A percentile compares a stretch with the other conserved stretches of the same genome.
These are phyloP conservation scores for Meandrusa payeni DNA, from an alignment of 2,888 invertebrate species.

Conservation along the genomic window DNA sequence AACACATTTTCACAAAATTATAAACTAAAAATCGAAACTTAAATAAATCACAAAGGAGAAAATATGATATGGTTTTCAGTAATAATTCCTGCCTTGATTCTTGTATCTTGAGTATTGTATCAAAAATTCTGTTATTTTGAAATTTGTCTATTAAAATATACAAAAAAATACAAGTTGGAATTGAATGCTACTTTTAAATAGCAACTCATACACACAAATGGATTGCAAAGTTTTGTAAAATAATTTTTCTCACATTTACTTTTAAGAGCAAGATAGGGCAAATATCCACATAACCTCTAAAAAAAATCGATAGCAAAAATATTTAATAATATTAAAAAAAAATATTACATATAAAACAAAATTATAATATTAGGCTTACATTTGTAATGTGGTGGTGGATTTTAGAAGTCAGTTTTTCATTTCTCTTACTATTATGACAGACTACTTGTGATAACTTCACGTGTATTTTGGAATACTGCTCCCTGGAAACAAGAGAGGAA, in stretches of 20 bases:
- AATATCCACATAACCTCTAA: slow-evolving; percentile 19
- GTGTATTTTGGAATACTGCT: slow-evolving; percentile 79
- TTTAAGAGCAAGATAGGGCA: slow-evolving; percentile 3
- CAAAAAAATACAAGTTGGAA: background rate
- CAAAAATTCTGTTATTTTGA: too few relatives aligned
- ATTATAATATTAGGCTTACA: slow-evolving; percentile 66
- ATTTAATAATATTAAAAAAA: slow-evolving; percentile 34
- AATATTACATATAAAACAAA: slow-evolving; percentile 42
- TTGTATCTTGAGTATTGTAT: too few relatives aligned
- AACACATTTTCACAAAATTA: too few relatives aligned
- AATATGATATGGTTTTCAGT: too few relatives aligned
- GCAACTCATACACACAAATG: background rate
- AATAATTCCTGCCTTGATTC: too few relatives aligned
- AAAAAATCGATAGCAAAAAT: slow-evolving; percentile 29
- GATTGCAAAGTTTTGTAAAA: background rate
- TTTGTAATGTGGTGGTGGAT: slow-evolving; percentile 60
- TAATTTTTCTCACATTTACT: background rate
- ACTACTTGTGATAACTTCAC: slow-evolving; percentile 73
- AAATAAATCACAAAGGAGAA: too few relatives aligned
- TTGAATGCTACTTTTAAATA: background rate
- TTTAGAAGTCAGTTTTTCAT: slow-evolving; percentile 65
- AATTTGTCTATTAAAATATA: too few relatives aligned
- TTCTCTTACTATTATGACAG: slow-evolving; percentile 71
- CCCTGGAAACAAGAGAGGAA: slow-evolving; percentile 69
- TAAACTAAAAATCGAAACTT: too few relatives aligned